phyloP scores from a whole-genome alignment of 2,888 invertebrate species.

The Lapara coniferarum region DNA sequence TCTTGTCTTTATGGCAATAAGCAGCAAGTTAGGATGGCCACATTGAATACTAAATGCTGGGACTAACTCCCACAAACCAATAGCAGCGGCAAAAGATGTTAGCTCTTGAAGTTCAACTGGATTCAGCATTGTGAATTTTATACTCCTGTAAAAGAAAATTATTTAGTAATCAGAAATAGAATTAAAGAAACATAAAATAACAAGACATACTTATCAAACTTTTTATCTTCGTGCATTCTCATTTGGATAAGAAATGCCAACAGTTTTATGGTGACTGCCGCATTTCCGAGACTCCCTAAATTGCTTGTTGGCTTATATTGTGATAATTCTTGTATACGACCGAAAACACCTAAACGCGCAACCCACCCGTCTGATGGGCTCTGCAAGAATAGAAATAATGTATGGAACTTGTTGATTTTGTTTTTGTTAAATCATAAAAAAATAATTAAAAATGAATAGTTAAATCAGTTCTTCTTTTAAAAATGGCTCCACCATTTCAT shows the following conservation, averaged over 20 bases:
- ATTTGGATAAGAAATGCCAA: conserved; percentile 65
- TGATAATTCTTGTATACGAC: conserved; percentile 66
- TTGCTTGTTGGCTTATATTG: conserved; percentile 63
- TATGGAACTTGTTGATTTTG: too few relatives aligned
- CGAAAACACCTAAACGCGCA: conserved; percentile 73
- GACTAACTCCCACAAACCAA: conserved; percentile 78
- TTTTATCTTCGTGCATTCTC: conserved; percentile 59
- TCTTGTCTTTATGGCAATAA: conserved; percentile 58
- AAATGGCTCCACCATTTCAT: too few relatives aligned
- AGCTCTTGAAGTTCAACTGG: conserved; percentile 62
- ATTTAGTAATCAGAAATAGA: not conserved
- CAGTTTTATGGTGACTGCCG: conserved; percentile 66
- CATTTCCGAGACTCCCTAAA: conserved; percentile 56
- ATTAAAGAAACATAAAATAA: not conserved
- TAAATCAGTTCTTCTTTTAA: too few relatives aligned
- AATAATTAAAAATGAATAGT: too few relatives aligned
- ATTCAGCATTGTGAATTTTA: conserved; percentile 61
- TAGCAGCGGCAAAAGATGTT: conserved; percentile 61
- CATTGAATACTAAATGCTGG: conserved; percentile 69
- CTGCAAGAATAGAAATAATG: conserved; percentile 44
- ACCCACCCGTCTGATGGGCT: conserved; percentile 74
- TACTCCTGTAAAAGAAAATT: conserved; percentile 52
- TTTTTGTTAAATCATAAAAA: too few relatives aligned
- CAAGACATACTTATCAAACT: conserved; percentile 65
- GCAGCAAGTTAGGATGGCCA: conserved; percentile 63